Evolutionary conservation across 2,888 invertebrate genomes (phyloP).

Genomic region (Papilio gigon): DNA sequence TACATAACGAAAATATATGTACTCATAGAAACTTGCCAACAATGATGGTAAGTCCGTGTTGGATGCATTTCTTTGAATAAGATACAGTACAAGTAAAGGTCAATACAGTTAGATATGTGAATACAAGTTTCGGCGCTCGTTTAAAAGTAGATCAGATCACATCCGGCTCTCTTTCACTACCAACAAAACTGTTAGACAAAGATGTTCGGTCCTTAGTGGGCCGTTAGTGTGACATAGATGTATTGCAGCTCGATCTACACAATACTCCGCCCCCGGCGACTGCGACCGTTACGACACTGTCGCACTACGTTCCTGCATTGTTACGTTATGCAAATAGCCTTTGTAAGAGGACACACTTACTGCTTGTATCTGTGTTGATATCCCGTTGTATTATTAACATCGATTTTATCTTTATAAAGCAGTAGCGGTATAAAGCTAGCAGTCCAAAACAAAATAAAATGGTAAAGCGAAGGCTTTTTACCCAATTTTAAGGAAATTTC

Average conservation of each 20-base stretch:
- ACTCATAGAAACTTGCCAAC: too few species aligned
- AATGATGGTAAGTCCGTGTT: too few species aligned
- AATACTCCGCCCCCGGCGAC: not conserved
- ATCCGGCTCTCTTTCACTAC: conserved; percentile 4
- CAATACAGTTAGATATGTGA: conserved; percentile 10
- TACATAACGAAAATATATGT: too few species aligned
- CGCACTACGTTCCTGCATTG: not conserved
- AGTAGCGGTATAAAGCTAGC: not conserved
- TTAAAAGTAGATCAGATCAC: conserved; percentile 17
- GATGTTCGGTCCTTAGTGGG: not conserved
- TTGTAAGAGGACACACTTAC: not conserved
- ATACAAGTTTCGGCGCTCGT: conserved; percentile 5
- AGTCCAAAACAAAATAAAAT: too few species aligned
- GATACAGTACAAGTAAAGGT: not conserved
- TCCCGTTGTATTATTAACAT: conserved; percentile 3
- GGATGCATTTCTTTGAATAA: conserved; percentile 5
- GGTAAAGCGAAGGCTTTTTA: too few species aligned
- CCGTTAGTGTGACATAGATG: conserved; percentile 11
- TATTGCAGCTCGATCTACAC: not conserved
- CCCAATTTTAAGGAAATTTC: too few species aligned
- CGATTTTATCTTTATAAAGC: not conserved
- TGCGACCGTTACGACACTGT: conserved; percentile 26
- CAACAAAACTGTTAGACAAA: conserved; percentile 8
- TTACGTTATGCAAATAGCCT: conserved; percentile 32
- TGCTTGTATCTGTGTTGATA: not conserved